Evolutionary conservation across 2,888 invertebrate genomes (phyloP), one percentile per base, ranked within the genome.

Genomic region (Argyresthia albistria): DNA sequence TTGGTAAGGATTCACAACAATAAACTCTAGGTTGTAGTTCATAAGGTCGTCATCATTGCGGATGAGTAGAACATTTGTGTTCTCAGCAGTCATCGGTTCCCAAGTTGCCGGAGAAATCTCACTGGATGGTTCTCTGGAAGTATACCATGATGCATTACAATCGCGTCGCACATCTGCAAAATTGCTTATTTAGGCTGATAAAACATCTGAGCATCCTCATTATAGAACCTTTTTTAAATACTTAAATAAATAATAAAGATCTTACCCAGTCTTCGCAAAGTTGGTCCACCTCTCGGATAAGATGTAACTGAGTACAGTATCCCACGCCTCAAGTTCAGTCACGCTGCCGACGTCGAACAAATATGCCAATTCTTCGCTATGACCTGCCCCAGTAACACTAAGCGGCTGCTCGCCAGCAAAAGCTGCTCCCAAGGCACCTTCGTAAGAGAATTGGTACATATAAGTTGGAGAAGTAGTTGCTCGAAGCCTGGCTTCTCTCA

Each of bases 391-490:
- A 0, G 70, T 60, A 8, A 78, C 62, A 42, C 58, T 55, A 10
- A 80, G 8, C 12, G 78, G 75, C 14, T 80, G 9, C 14, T 77
- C 74, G 14, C 74, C 75, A 8, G 62, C 63, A 54, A 80, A 73
- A 14, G 70, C 62, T 55, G 66, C 62, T 45, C 79, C 80, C 43
- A 80, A 61, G 10, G 56, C 36, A 11, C 84, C 81, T 58, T 73
- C 75, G 53, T 84, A 83, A 10, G 83, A 86, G 65, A 84, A 86
- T 56, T 84, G 77, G 58, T 84, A 86, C 39, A 86, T 58, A 64
- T 77, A 84, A n/a, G 37, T 46, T 3, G 76, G 60, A 42, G 53
- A 56, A 6, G 73, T 68, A 8, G 52, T 48, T 11, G 52, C 12
- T 1, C 70, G 68, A 43, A 86, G 70, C 46, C 67, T 66, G 8